Conservation (phyloP, 2,113 vertebrate species). For the Pteropus alecto region DNA sequence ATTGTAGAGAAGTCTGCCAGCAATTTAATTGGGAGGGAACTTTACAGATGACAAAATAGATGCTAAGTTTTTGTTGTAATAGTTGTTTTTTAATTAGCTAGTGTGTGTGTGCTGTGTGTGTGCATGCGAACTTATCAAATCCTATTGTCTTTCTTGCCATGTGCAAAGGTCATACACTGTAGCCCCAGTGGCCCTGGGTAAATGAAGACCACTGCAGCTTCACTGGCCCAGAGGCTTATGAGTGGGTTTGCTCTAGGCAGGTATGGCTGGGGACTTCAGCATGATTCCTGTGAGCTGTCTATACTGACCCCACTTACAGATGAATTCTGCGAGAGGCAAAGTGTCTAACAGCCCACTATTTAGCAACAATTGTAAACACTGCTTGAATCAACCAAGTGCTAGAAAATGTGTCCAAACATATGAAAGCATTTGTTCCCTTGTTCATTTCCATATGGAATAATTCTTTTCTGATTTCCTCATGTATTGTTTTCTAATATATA, state of each 20-base stretch:
- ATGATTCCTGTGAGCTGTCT: background rate
- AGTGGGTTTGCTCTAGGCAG: background rate
- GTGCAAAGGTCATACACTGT: background rate
- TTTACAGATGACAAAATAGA: conserved; percentile 15
- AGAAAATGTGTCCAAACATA: conserved; percentile 24
- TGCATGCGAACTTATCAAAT: background rate
- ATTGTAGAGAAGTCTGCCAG: background rate
- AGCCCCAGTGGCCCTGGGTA: background rate
- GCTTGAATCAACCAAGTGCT: background rate
- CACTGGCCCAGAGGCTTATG: background rate
- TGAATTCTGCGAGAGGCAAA: background rate
- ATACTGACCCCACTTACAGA: background rate
- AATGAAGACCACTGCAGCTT: background rate
- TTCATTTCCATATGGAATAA: background rate
- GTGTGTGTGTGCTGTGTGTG: background rate
- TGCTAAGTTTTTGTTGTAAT: background rate
- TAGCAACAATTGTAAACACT: background rate
- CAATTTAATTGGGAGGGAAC: background rate
- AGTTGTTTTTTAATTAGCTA: background rate
- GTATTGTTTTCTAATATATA: conserved; percentile 1
- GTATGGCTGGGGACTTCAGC: background rate
- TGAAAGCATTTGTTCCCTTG: background rate
- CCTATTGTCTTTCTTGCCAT: background rate
- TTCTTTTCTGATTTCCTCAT: background rate
- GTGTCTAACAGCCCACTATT: background rate